These are phyloP conservation scores for Notolabrus celidotus DNA, from an alignment of 2,797 vertebrate genomes.

Conservation along the genomic window DNA sequence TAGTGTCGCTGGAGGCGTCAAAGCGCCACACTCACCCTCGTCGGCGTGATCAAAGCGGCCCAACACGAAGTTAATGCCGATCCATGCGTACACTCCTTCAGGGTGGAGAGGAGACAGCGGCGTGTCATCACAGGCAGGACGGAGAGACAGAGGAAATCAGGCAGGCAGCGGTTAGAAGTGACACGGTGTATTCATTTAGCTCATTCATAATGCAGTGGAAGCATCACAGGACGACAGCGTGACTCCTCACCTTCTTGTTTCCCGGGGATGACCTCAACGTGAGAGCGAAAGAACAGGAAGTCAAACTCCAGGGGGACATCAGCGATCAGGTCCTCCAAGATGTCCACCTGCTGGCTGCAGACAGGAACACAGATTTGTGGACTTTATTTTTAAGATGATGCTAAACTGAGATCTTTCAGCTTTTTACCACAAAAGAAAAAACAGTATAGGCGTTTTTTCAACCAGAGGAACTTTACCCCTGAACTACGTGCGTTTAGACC, in stretches of 20 bases:
- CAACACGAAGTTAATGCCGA: conserved; percentile 97
- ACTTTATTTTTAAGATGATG: no score
- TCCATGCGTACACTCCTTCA: conserved; percentile 96
- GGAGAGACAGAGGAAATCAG: background rate
- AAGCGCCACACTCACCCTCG: conserved; percentile 84
- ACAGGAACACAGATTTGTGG: background rate
- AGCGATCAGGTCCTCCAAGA: conserved; percentile 93
- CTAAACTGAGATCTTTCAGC: no score
- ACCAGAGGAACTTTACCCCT: no score
- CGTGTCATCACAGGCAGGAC: background rate
- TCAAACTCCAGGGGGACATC: conserved; percentile 94
- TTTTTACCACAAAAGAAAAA: no score
- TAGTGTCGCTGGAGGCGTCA: no score
- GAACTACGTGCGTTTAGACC: no score
- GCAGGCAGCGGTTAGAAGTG: background rate
- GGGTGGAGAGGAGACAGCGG: background rate
- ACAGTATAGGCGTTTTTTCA: no score
- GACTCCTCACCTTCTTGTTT: conserved; percentile 93
- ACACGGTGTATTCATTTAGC: background rate
- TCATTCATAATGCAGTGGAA: no score
- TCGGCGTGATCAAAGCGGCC: conserved; percentile 95
- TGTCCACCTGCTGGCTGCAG: conserved; percentile 91
- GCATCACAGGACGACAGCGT: fast-evolving
- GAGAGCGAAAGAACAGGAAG: conserved; percentile 95
- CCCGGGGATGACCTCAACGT: conserved; percentile 96